Conservation (phyloP, 2,888 invertebrate genomes). For the Octodonta nipae region DNA sequence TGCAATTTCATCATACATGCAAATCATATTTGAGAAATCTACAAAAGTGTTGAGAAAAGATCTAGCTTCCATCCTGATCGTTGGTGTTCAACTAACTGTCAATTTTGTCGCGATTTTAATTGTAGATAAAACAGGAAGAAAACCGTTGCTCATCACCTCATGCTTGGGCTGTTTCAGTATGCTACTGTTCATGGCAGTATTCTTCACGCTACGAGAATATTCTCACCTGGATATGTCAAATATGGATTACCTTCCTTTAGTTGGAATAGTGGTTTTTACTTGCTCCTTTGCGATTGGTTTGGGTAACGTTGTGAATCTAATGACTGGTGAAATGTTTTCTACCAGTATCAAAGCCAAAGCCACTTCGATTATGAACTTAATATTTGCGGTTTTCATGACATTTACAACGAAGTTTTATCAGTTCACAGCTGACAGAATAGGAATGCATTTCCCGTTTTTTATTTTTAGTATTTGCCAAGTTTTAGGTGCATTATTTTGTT, state of each 20-base stretch:
- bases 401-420: conserved; percentile 26
- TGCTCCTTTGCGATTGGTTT: conserved; percentile 19
- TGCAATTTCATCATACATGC: conserved; percentile 23
- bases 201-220: conserved; percentile 25
- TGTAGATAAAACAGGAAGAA: conserved; percentile 21
- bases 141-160: conserved; percentile 19
- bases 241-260: conserved; percentile 19
- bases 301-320: conserved; percentile 17
- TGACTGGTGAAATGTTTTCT: conserved; percentile 22
- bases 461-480: conserved; percentile 19
- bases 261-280: conserved; percentile 17
- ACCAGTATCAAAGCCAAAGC: conserved; percentile 27
- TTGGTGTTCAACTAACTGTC: conserved; percentile 10
- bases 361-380: conserved; percentile 20
- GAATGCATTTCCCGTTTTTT: conserved; percentile 24
- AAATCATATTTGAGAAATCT: conserved; percentile 14
- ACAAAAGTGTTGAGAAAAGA: conserved; percentile 8
- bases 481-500: conserved; percentile 18
- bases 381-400: conserved; percentile 21
- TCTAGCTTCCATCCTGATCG: conserved; percentile 10
- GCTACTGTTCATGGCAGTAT: conserved; percentile 16
- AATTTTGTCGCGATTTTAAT: conserved; percentile 15
- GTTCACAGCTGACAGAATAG: conserved; percentile 19
- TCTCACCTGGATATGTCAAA: conserved; percentile 13
- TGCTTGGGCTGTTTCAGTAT: conserved; percentile 12